These are phyloP conservation scores for Vicugna pacos DNA, from an alignment of 2,113 vertebrate species.

Conservation along the genomic window DNA sequence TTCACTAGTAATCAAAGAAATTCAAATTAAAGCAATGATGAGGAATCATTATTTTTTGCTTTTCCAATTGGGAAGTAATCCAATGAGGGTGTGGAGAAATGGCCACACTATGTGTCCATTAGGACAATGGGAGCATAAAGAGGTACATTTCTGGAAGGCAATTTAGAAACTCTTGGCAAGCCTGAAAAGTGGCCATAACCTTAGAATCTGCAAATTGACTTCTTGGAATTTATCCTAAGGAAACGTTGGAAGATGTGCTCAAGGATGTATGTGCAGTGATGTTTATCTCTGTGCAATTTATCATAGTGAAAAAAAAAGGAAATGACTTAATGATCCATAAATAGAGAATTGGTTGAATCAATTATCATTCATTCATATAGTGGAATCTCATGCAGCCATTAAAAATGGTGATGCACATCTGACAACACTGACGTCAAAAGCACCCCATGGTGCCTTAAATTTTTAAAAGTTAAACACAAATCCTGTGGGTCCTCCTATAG, in stretches of 20 bases:
- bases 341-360: slow-evolving; percentile 22
- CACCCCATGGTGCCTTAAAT: background rate
- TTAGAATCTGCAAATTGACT: background rate
- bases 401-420: background rate
- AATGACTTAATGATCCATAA: background rate
- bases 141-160: slow-evolving; percentile 36
- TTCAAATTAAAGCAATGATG: slow-evolving; percentile 62
- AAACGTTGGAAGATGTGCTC: slow-evolving; percentile 17
- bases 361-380: background rate
- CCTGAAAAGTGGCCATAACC: slow-evolving; percentile 36
- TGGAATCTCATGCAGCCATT: slow-evolving; percentile 31
- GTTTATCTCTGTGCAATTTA: slow-evolving; percentile 42
- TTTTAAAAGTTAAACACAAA: background rate
- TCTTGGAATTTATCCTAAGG: slow-evolving; percentile 55
- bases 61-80: slow-evolving; percentile 51
- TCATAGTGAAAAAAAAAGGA: background rate
- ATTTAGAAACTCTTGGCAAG: slow-evolving; percentile 45
- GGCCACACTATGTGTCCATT: background rate
- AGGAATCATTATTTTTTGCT: slow-evolving; percentile 39
- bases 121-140: background rate
- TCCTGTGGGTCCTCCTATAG: background rate
- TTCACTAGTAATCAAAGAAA: slow-evolving; percentile 71
- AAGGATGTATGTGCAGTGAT: background rate
- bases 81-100: background rate
- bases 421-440: background rate